Evolutionary conservation across 2,113 vertebrate species (phyloP), one percentile per base, ranked within the genome.

Genomic region (Dipodomys spectabilis): DNA sequence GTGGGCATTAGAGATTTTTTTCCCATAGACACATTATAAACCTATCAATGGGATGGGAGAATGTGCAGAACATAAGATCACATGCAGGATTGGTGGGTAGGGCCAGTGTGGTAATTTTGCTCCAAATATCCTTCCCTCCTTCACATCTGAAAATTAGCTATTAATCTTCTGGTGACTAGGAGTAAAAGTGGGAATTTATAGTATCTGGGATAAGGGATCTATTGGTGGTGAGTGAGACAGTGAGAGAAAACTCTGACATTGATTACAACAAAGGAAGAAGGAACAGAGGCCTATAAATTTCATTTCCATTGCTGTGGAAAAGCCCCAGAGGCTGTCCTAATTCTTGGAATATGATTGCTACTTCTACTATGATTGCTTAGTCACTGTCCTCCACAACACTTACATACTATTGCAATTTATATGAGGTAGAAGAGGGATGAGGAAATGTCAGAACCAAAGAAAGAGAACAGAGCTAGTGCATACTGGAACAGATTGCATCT

Each of bases 211-310:
- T 27, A 27, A 83, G 20, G 62, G 11, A 30, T 74, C 23, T 94
- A 83, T 80, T 30, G 60, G 53, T 49, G 30, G 39, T 49, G 30
- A 86, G 15, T 57, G n/a, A 88, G 64, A 53, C 2, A 19, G 32
- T 71, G 30, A 88, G n/a, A 87, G 32, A 82, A 91, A 88, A 91
- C 80, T 49, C 39, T 44, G 74, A 88, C 27, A n/a, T 10, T 32
- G 22, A 72, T 25, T 65, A 57, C 28, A 32, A 75, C 45, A 77
- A 81, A 89, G 35, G 81, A 62, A 78, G 74, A 75, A 67, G 74
- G 53, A 57, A 57, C 22, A 49, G 1, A 49, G 57, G 23, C 77
- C 49, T 86, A 5, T 4, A 45, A 57, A 53, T 39, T 49, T 94
- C 6, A 68, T 81, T 72, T 90, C 23, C 28, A 49, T 65, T 67